phyloP scores from a whole-genome alignment of 1,140 invertebrate genomes.

The Panulirus ornatus region DNA sequence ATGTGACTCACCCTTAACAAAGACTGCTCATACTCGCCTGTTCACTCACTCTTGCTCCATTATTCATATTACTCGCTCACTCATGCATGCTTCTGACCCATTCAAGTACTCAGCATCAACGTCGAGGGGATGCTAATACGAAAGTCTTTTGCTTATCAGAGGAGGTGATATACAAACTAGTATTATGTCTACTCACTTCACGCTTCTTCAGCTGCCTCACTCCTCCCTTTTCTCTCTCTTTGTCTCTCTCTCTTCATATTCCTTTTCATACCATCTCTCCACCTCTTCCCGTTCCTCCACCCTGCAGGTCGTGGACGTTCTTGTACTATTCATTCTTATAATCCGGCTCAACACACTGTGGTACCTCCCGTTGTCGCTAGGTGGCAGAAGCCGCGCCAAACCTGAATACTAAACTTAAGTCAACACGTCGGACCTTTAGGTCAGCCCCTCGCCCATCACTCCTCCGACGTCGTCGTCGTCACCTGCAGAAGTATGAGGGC shows the following conservation, averaged over 20 bases:
- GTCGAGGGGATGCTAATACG: too few relatives aligned
- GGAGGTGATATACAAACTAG: too few relatives aligned
- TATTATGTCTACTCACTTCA: too few relatives aligned
- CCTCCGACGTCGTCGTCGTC: neutral
- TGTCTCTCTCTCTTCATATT: neutral
- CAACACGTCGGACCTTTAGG: neutral
- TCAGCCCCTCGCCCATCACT: neutral
- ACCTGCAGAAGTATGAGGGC: neutral
- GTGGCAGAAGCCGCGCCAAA: neutral
- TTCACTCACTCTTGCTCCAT: too few relatives aligned
- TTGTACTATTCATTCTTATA: neutral
- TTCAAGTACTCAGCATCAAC: too few relatives aligned
- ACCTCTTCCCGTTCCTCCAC: neutral
- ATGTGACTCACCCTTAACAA: too few relatives aligned
- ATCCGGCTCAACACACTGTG: too few relatives aligned
- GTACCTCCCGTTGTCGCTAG: neutral
- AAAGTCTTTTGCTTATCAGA: too few relatives aligned
- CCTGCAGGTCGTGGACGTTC: neutral
- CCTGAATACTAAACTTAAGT: slow-evolving; percentile 4
- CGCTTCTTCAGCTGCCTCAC: too few relatives aligned
- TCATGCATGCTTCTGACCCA: too few relatives aligned
- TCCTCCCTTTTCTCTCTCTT: neutral
- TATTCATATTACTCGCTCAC: too few relatives aligned
- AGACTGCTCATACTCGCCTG: too few relatives aligned
- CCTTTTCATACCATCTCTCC: neutral